phyloP scores from a whole-genome alignment of 1,140 invertebrate genomes.

The Heterodera carotae region DNA sequence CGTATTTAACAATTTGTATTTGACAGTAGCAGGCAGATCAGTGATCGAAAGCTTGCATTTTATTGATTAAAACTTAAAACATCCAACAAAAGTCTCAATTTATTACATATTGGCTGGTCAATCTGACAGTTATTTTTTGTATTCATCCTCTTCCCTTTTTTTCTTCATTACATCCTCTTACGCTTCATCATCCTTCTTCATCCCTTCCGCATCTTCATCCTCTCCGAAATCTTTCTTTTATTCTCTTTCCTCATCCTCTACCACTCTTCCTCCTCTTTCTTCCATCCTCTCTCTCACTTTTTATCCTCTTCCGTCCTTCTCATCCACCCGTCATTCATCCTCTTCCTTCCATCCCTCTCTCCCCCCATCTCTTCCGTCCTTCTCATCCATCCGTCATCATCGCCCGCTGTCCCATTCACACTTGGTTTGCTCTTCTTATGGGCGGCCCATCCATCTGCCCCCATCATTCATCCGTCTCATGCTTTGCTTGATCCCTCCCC shows the following conservation, averaged over 20 bases:
- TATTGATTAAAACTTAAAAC: too few relatives aligned
- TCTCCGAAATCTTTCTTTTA: conserved; percentile 1
- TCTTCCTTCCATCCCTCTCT: conserved; percentile 25
- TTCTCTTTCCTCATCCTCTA: conserved; percentile 4
- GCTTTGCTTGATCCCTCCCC: conserved; percentile 3
- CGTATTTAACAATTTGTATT: too few relatives aligned
- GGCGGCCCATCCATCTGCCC: too few relatives aligned
- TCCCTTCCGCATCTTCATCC: not conserved
- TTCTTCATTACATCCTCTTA: too few relatives aligned
- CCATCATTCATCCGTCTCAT: conserved; percentile 11
- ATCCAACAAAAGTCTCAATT: too few relatives aligned
- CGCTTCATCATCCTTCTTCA: too few relatives aligned
- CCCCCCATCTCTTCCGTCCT: conserved; percentile 7
- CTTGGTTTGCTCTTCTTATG: too few relatives aligned
- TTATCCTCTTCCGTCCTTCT: conserved; percentile 12
- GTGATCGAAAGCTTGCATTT: too few relatives aligned
- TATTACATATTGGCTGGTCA: not conserved
- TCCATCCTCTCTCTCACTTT: conserved; percentile 15
- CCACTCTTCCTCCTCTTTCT: not conserved
- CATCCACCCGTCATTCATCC: not conserved
- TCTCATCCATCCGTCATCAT: not conserved
- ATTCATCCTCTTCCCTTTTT: not conserved
- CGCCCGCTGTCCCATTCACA: conserved; percentile 11
- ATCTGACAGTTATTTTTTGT: not conserved
- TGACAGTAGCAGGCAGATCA: too few relatives aligned